Conservation (phyloP, 2,797 vertebrate genomes). For the Phoxinus dragarum region DNA sequence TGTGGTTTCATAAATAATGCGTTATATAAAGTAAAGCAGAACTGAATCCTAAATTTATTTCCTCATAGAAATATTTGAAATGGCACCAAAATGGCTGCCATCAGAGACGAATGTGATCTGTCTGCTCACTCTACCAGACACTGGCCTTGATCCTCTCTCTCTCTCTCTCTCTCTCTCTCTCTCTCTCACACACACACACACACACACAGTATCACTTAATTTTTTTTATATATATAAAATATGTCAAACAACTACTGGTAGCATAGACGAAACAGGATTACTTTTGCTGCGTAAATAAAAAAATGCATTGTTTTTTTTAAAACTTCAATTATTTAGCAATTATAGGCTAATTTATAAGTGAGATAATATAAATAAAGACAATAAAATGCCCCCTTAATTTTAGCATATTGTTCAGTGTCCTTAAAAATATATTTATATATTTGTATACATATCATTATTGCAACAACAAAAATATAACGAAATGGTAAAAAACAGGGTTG, state of each 20-base stretch:
- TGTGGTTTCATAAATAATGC: not conserved
- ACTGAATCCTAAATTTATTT: constrained; percentile 36
- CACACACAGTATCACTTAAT: constrained; percentile 39
- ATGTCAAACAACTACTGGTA: constrained; percentile 13
- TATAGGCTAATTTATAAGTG: not conserved
- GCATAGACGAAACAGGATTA: constrained; percentile 37
- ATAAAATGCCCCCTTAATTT: not conserved
- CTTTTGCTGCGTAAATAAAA: constrained; percentile 17
- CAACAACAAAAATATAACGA: not conserved
- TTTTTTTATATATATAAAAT: constrained; percentile 42
- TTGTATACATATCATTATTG: constrained; percentile 2
- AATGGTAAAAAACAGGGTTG: not conserved
- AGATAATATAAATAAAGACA: not conserved
- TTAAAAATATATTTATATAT: not conserved
- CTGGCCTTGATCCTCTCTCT: constrained; percentile 17
- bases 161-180: no score
- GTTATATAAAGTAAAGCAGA: constrained; percentile 38
- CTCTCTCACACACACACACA: not conserved
- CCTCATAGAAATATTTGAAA: constrained; percentile 40
- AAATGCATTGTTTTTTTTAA: not conserved
- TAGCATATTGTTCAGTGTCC: not conserved
- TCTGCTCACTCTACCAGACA: constrained; percentile 42
- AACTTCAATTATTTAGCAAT: not conserved
- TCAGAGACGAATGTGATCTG: constrained; percentile 52
- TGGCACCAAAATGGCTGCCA: constrained; percentile 55